Base-by-base conservation (phyloP, 2,888 invertebrate genomes). In the Choreutis nemorana region DNA sequence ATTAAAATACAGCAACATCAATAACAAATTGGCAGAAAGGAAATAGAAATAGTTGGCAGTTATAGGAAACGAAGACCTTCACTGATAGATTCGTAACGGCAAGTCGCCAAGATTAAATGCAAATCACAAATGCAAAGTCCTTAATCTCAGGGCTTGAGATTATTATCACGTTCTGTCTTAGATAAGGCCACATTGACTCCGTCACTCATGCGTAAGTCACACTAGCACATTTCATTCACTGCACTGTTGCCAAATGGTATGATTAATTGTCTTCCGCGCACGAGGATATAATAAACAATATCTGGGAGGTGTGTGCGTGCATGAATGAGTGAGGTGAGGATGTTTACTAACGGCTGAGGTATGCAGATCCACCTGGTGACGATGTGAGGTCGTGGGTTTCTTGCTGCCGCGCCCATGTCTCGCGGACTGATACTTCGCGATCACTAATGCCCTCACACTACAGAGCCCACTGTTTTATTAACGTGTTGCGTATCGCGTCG, bases 341-440 rank as follows among this genome's bases (percentile, higher is more conserved):
- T 16, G 8, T 23, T 42, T 61, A 71, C 71, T 66, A 60, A 77
- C 77, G 67, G 70, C 40, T 63, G 48, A 35, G 79, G 80, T 36
- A 60, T 50, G 40, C 78, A 70, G 48, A 80, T 75, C 80, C 80
- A 80, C 53, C 80, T 58, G 53, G 66, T 62, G 37, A 79, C 66
- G 36, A 75, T 72, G 62, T 77, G 67, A n/a, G 77, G 78, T 25
- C 80, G 68, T 35, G 78, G 62, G 63, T 73, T 73, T 49, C 47
- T 78, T 44, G 73, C 70, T 33, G 78, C 70, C 39, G 73, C 75
- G 46, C 80, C 80, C 80, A 80, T 80, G 55, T 62, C 71, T 65
- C n/a, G 55, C 48, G 48, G 51, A n/a, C 61, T 58, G 48, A 55
- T 66, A 59, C 68, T 62, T 45, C n/a, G n/a, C n/a, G 45, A 48